phyloP scores from a whole-genome alignment of 2,113 vertebrate species.

The Camelus bactrianus region DNA sequence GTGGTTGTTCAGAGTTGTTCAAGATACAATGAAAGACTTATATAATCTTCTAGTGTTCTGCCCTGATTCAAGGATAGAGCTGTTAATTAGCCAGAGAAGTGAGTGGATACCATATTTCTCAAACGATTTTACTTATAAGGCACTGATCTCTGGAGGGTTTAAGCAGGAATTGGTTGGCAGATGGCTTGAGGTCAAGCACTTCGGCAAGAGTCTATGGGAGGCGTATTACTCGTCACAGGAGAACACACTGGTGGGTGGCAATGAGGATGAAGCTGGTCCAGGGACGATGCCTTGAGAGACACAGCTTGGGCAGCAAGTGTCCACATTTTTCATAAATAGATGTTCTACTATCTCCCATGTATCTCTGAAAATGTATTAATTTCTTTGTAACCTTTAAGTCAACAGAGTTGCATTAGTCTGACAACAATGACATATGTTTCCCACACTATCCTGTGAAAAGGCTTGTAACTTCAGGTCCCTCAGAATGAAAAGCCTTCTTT shows the following conservation, averaged over 20 bases:
- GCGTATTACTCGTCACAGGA: neutral
- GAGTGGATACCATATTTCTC: neutral
- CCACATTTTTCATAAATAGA: neutral
- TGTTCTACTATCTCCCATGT: neutral
- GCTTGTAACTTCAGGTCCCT: neutral
- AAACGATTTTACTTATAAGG: neutral
- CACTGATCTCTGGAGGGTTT: neutral
- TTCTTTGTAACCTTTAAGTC: conserved; percentile 57
- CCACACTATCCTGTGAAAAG: neutral
- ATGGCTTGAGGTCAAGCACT: neutral
- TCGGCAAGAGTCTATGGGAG: neutral
- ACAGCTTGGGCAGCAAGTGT: neutral
- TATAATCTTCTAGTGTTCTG: neutral
- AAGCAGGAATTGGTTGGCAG: neutral
- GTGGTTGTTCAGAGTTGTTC: neutral
- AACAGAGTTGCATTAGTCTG: conserved; percentile 27
- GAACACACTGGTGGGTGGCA: neutral
- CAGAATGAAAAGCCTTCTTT: conserved; percentile 51
- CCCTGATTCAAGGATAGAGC: neutral
- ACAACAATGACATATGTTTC: conserved; percentile 35
- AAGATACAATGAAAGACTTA: neutral
- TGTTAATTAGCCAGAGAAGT: neutral
- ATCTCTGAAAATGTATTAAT: conserved; percentile 9
- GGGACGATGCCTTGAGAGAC: neutral
- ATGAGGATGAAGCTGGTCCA: neutral